Evolutionary conservation across 2,113 vertebrate species (phyloP), one percentile per base, ranked within the genome.

Genomic region (Nannospalax galili): DNA sequence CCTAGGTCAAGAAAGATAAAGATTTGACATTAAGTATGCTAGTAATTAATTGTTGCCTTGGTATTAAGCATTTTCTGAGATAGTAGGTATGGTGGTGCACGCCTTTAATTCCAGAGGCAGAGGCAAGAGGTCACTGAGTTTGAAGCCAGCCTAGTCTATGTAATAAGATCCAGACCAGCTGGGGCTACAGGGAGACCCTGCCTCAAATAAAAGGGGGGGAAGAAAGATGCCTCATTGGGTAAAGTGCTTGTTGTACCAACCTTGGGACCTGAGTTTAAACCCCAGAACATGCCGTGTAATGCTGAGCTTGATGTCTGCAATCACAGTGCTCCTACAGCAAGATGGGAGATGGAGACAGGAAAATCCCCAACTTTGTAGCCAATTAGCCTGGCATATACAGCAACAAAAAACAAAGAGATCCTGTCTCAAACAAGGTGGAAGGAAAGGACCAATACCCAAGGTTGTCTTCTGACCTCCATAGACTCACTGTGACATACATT

Each of bases 21-120:
- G 40, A 84, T 91, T 94, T 92, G 32, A 92, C 92, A 30, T n/a
- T 95, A 40, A 26, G 20, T 89, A 35, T 69, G 82, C 19, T 14
- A 72, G 30, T 85, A 64, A 79, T 84, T 96, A 32, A 81, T 65
- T 0, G 0, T 91, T 42, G 30, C 11, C 19, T 74, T 93, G 60
- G 6, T 74, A 42, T 79, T 91, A 74, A 28, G 56, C 79, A 48
- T 94, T 94, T 72, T 30, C 45, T 81, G 32, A 2, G 58, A 91
- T 9, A n/a, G n/a, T n/a, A 58, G 58, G 9, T 58, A 11, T 84
- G 42, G 28, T 30, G 7, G n/a, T n/a, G 20, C 60, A 48, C 30
- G 12, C 11, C 32, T 67, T 69, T 45, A 48, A 32, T 69, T 28
- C 16, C 64, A 84, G 48, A 65, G 26, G 2, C 20, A 73, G 32